Evolutionary conservation across 92 coral and sea anemone species (phyloP), one percentile per base, ranked within the genome.

Genomic region (Epizoanthus scotinus): DNA sequence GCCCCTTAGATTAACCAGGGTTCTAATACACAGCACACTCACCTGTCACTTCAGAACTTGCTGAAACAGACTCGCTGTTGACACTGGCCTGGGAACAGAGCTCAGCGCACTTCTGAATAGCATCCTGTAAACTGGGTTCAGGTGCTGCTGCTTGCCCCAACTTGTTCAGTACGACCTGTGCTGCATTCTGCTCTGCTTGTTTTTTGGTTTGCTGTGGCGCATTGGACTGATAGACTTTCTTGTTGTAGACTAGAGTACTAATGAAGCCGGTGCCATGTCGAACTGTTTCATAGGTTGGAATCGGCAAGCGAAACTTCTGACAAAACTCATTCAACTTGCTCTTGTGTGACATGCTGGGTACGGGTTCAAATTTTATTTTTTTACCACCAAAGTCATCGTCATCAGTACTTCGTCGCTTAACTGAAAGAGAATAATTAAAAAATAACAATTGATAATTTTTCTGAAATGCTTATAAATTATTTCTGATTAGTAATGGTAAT

Each of bases 281-380:
- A 7, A 77, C 88, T 42, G 95, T 86, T 75, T 83, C 90, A 57
- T 95, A 95, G 0, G 92, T 83, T 0, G 99, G 99, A 15, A 69
- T 59, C 54, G 93, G 89, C n/a, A 90, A 84, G 19, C 85, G 94
- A 66, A 95, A 87, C 82, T 91, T 95, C 84, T 93, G 98, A 84
- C 98, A 93, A 70, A 89, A 86, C 63, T 95, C 98, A 74, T 95
- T 95, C 6, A 95, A 85, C 73, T 87, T 91, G 83, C 96, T 83
- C 87, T 95, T 95, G 73, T 81, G 93, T 5, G 97, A 87, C 62
- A 74, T 63, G 2, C 78, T 52, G 2, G 87, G 26, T 3, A 82
- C 21, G 18, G 69, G 14, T 29, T 85, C 93, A 1, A 68, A 63
- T 83, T 91, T 93, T 1, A 87, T 60, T 58, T 89, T 86, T 59